Evolutionary conservation across 2,797 vertebrate species (phyloP), one percentile per base, ranked within the genome.

Genomic region (Delichon dasypus): DNA sequence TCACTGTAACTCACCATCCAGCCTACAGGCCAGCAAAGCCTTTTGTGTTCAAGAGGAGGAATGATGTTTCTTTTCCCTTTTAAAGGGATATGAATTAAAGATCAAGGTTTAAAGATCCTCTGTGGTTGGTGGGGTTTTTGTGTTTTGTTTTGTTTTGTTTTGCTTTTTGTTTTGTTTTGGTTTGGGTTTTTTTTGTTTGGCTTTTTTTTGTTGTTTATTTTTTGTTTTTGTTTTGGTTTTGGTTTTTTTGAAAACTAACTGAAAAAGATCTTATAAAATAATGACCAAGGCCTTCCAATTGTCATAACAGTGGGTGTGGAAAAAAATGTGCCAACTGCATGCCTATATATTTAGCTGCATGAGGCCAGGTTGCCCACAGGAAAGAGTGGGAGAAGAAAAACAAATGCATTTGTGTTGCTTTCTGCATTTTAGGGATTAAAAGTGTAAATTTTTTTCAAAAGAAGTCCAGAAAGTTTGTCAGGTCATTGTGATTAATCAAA

Each of bases 1-100:
- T 32, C 75, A 65, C 53, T 15, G 34, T 3, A 61, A 42, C 66
- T 95, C 75, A 36, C 42, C 61, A 73, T 71, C 48, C 62, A 79
- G 61, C 16, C 66, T 40, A 72, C 51, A 26, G 30, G 16, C 64
- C 44, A 61, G 29, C 27, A 78, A 79, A 89, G 8, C 25, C 50
- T 90, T 90, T 65, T 65, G 48, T 50, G 36, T 54, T 74, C 26
- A 50, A 85, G 48, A 80, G 13, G 3, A 74, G 15, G 11, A 80
- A 85, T 5, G 1, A 75, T 11, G 8, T 34, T 82, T 50, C 61
- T 89, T 79, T 45, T 68, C 34, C 20, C 13, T 78, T 85, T 82
- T 72, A 85, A 89, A 92, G 36, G 14, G 27, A 16, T 27, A 74
- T 87, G 78, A 95, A 93, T 94, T 88, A 93, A 95, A 95, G 92